A percentile compares a stretch with the other conserved stretches of the same genome.
Evolutionary conservation across 2,888 invertebrate genomes (phyloP).

Genomic region (Vanessa cardui): DNA sequence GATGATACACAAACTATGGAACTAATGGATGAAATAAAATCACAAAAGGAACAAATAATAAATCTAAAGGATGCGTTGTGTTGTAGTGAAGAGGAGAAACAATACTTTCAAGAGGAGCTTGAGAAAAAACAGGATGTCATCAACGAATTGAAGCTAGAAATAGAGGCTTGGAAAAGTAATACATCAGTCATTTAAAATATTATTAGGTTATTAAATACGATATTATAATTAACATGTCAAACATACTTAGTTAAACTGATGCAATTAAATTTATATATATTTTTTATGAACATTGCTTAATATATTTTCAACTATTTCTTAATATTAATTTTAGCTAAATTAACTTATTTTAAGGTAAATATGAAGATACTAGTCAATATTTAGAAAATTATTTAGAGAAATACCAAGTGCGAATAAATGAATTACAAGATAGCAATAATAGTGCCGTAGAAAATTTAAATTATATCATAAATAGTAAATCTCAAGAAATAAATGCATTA

Average conservation of each 20-base stretch:
- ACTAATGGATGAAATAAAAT: constrained; percentile 64
- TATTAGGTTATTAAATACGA: background rate
- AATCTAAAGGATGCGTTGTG: constrained; percentile 61
- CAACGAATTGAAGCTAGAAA: constrained; percentile 61
- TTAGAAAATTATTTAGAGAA: constrained; percentile 60
- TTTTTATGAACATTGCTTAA: no score
- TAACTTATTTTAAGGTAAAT: constrained; percentile 53
- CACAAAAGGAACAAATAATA: constrained; percentile 63
- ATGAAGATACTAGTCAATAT: constrained; percentile 57
- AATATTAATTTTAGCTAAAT: no score
- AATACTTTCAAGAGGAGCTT: constrained; percentile 59
- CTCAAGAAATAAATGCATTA: constrained; percentile 58
- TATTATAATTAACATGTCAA: no score
- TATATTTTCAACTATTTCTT: no score
- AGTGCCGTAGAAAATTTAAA: constrained; percentile 59
- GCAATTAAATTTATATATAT: no score
- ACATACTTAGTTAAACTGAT: no score
- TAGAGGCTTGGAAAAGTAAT: constrained; percentile 70
- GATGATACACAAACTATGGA: constrained; percentile 50
- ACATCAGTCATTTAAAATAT: background rate
- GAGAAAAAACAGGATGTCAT: constrained; percentile 62
- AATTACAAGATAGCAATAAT: constrained; percentile 54
- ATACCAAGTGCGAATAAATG: constrained; percentile 51
- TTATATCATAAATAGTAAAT: constrained; percentile 56
- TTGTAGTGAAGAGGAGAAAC: constrained; percentile 68